A percentile compares a stretch with the other conserved stretches of the same genome.
phyloP scores from a whole-genome alignment of 2,888 invertebrate genomes.

The Drosophila nr. medialis region DNA sequence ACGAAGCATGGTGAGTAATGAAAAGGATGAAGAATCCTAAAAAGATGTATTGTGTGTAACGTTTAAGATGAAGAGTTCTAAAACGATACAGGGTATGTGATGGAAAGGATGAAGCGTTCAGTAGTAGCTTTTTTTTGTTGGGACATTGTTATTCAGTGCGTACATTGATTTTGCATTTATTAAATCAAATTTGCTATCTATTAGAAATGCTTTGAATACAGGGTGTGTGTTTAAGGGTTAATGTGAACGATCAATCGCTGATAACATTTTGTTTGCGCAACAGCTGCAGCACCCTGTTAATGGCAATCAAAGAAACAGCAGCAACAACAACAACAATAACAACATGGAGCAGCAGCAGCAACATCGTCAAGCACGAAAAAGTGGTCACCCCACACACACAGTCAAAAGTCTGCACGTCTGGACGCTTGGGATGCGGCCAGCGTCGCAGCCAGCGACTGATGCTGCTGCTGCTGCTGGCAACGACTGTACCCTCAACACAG shows the following conservation, averaged over 20 bases:
- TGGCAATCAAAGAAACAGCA: constrained; percentile 73
- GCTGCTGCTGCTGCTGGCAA: constrained; percentile 59
- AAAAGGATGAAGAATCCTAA: background rate
- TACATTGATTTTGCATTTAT: constrained; percentile 36
- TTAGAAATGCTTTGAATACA: background rate
- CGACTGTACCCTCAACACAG: constrained; percentile 72
- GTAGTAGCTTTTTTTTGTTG: background rate
- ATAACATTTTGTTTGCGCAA: background rate
- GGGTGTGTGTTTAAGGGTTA: constrained; percentile 4
- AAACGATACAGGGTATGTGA: background rate
- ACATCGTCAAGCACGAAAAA: constrained; percentile 72
- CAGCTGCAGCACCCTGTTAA: constrained; percentile 59
- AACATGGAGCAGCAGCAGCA: constrained; percentile 30
- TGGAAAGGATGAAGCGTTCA: background rate
- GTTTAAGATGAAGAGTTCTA: background rate
- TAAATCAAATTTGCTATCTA: constrained; percentile 38
- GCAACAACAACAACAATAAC: constrained; percentile 39
- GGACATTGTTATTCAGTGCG: constrained; percentile 25
- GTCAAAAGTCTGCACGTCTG: constrained; percentile 78
- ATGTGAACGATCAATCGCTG: background rate
- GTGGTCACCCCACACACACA: constrained; percentile 78
- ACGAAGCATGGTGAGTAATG: background rate
- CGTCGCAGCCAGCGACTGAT: constrained; percentile 49
- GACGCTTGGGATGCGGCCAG: constrained; percentile 57
- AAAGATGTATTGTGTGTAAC: background rate